phyloP scores from a whole-genome alignment of 2,888 invertebrate genomes.

The Amitus sp. region DNA sequence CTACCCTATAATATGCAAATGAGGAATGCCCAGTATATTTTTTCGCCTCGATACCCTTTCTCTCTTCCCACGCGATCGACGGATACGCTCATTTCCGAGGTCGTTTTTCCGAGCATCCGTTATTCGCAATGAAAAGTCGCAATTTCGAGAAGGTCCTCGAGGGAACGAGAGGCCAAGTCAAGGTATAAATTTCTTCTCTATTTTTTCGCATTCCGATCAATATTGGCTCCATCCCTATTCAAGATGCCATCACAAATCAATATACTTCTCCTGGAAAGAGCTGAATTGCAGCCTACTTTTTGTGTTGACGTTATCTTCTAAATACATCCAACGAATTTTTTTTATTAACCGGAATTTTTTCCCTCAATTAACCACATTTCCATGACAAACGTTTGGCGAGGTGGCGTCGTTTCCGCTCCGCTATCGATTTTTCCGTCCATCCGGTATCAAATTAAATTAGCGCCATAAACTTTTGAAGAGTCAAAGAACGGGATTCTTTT shows the following conservation, averaged over 20 bases:
- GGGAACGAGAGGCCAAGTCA: background rate
- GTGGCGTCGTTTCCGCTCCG: background rate
- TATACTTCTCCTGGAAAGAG: constrained; percentile 8
- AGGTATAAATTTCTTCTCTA: constrained; percentile 17
- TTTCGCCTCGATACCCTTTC: constrained; percentile 13
- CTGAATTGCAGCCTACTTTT: constrained; percentile 13
- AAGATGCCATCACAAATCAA: constrained; percentile 22
- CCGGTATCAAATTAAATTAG: background rate
- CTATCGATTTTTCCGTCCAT: background rate
- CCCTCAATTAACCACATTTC: background rate
- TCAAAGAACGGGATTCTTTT: background rate
- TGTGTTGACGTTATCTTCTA: background rate
- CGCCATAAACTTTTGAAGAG: background rate
- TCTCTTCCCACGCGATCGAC: background rate
- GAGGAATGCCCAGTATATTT: constrained; percentile 45
- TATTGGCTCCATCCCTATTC: constrained; percentile 18
- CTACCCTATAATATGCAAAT: constrained; percentile 53
- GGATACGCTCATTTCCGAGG: background rate
- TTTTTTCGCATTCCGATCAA: constrained; percentile 18
- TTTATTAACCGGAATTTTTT: background rate
- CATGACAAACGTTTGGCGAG: background rate
- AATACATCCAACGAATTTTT: background rate
- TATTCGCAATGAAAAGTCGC: background rate
- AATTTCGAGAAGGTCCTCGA: constrained; percentile 3
- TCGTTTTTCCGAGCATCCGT: too few species aligned